Percentiles rank a stretch among this genome's conserved stretches.
phyloP scores from a whole-genome alignment of 2,113 vertebrate genomes.

The Falcunculus frontatus region DNA sequence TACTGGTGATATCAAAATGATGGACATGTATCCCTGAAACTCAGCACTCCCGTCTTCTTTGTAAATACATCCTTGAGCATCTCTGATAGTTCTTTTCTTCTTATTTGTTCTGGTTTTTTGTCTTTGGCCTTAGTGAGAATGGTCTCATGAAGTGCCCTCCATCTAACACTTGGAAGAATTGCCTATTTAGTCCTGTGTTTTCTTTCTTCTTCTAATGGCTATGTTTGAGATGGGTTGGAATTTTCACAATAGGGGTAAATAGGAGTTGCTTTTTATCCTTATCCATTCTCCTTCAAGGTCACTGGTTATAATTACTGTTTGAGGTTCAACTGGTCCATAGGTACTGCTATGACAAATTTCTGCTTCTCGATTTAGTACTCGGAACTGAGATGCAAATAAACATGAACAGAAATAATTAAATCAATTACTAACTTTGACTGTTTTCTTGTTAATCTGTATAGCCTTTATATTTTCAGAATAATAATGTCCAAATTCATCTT shows the following conservation, averaged over 20 bases:
- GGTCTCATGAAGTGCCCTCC: not conserved
- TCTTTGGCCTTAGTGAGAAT: not conserved
- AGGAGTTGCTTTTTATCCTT: not conserved
- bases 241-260: not conserved
- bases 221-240: not conserved
- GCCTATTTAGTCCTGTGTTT: not conserved
- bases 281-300: not conserved
- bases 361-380: not conserved
- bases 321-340: not conserved
- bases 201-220: not conserved
- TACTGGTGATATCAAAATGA: not conserved
- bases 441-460: not conserved
- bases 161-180: not conserved
- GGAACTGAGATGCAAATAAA: constrained; percentile 12
- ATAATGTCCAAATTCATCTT: not conserved
- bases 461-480: not conserved
- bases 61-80: not conserved
- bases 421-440: not conserved
- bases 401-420: constrained; percentile 29
- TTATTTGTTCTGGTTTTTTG: not conserved
- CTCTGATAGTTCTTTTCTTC: not conserved
- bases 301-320: constrained; percentile 24
- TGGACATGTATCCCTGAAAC: not conserved
- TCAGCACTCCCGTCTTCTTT: not conserved
- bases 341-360: not conserved